phyloP scores from a whole-genome alignment of 2,797 vertebrate genomes.

The Etheostoma perlongum region DNA sequence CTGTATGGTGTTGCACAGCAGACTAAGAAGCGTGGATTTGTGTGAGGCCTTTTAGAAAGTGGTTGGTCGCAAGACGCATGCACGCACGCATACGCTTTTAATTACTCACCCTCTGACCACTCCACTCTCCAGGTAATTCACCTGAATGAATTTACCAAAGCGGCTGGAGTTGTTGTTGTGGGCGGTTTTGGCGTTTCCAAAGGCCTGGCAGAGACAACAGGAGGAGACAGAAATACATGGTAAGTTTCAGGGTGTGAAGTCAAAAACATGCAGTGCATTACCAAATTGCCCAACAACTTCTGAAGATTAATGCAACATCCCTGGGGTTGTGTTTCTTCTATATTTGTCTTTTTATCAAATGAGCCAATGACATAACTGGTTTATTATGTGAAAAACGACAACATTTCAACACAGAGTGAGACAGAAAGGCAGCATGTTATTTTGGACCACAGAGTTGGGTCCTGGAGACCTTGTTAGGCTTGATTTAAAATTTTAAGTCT shows the following conservation, averaged over 20 bases:
- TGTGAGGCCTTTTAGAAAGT: background rate
- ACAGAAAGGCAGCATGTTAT: background rate
- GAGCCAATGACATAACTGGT: background rate
- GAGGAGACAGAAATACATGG: conserved; percentile 23
- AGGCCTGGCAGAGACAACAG: conserved; percentile 86
- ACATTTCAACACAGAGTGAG: background rate
- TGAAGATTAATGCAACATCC: background rate
- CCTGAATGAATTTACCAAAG: conserved; percentile 99
- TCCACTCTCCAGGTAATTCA: conserved; percentile 96
- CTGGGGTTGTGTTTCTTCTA: background rate
- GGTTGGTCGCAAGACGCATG: background rate
- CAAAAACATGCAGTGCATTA: background rate
- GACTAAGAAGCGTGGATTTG: background rate
- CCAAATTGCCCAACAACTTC: background rate
- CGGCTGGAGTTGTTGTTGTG: conserved; percentile 99
- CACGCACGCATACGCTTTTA: background rate
- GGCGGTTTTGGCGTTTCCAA: conserved; percentile 98
- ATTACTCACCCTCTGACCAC: conserved; percentile 94
- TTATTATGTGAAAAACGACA: background rate
- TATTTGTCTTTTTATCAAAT: background rate
- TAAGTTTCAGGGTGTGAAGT: background rate
- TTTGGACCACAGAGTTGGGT: background rate
- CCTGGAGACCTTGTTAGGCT: background rate
- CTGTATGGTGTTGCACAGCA: conserved; percentile 2
- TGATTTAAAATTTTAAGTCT: background rate